These are phyloP conservation scores for Thera obeliscata DNA, from an alignment of 2,888 invertebrate genomes.

Conservation along the genomic window DNA sequence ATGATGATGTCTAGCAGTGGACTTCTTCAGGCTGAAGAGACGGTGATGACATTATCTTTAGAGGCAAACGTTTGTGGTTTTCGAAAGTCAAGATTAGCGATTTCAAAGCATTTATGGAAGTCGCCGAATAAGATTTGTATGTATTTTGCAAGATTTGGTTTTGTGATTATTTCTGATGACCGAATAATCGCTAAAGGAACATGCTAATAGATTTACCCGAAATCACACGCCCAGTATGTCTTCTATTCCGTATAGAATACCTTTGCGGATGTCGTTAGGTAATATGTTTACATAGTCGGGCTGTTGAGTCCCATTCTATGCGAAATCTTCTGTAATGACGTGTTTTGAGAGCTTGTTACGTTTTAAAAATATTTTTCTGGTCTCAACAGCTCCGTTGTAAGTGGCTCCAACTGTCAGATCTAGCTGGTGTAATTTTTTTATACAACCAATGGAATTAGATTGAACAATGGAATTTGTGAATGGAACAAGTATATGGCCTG, in stretches of 20 bases:
- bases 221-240: background rate
- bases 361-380: too few relatives aligned
- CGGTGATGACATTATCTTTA: too few relatives aligned
- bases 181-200: conserved; percentile 11
- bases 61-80: background rate
- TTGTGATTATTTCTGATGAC: background rate
- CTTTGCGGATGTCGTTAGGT: background rate
- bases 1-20: too few relatives aligned
- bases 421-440: too few relatives aligned
- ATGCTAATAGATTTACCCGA: conserved; percentile 1
- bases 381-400: too few relatives aligned
- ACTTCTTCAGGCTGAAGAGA: too few relatives aligned
- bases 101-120: background rate
- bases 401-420: too few relatives aligned
- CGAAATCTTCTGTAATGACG: background rate
- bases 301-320: background rate
- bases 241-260: conserved; percentile 2
- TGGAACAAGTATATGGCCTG: too few relatives aligned
- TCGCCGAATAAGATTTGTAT: conserved; percentile 1
- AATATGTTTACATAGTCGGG: background rate
- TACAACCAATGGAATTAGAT: too few relatives aligned
- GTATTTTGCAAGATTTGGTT: conserved; percentile 7
- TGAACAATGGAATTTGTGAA: too few relatives aligned
- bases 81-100: background rate
- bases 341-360: too few relatives aligned